A percentile compares a stretch with the other conserved stretches of the same genome.
Evolutionary conservation across 2,113 vertebrate species (phyloP).

Genomic region (Sorex fumeus): DNA sequence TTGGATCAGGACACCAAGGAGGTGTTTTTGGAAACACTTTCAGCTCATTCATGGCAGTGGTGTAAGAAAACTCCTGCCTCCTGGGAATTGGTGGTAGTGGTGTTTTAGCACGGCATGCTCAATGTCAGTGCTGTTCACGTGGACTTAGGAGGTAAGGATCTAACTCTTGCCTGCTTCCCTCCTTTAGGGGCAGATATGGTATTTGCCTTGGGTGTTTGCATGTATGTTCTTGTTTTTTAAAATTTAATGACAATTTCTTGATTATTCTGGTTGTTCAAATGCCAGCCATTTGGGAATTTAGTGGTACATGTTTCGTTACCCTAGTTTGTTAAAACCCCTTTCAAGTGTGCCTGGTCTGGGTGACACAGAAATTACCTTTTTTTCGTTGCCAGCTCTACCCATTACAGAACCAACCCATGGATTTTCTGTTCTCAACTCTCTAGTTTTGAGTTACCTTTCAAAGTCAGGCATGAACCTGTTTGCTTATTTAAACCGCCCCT

Average conservation of each 20-base stretch:
- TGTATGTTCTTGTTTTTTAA: constrained; percentile 21
- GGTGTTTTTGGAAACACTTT: background rate
- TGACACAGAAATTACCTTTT: constrained; percentile 12
- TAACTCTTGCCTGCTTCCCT: background rate
- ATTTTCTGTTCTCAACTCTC: constrained; percentile 29
- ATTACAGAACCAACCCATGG: background rate
- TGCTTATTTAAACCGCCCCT: background rate
- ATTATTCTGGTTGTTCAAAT: constrained; percentile 4
- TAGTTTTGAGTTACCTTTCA: constrained; percentile 30
- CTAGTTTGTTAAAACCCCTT: background rate
- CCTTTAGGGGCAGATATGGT: background rate
- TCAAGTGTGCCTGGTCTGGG: background rate
- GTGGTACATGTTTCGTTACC: constrained; percentile 17
- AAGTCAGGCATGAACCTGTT: background rate
- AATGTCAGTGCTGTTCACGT: fast-evolving
- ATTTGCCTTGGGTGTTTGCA: background rate
- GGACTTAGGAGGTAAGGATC: background rate
- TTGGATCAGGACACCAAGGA: background rate
- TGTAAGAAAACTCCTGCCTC: background rate
- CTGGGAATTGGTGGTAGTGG: background rate
- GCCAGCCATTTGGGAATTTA: background rate
- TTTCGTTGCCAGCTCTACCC: background rate
- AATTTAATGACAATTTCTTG: constrained; percentile 12
- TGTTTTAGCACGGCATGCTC: background rate
- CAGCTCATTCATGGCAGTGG: background rate